Conservation (phyloP, 2,888 invertebrate genomes). For the Orthosia gothica region DNA sequence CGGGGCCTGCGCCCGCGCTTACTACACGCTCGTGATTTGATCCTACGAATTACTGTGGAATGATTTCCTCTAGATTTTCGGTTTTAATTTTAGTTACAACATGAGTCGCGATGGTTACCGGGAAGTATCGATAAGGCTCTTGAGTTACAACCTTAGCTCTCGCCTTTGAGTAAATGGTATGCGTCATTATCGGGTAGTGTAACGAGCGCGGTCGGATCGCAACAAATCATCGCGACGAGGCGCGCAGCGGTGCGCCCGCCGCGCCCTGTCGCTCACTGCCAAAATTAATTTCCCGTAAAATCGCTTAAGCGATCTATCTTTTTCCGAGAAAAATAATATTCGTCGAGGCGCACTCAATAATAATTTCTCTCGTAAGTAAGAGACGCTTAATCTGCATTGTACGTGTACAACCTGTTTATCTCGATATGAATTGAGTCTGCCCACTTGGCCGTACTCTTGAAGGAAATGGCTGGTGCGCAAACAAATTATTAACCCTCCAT, state of each 20-base stretch:
- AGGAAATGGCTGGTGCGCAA: constrained; percentile 81
- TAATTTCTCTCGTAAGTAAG: constrained; percentile 80
- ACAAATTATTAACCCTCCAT: constrained; percentile 87
- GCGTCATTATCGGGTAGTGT: constrained; percentile 86
- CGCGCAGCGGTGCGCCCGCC: constrained; percentile 70
- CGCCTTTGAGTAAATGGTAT: constrained; percentile 85
- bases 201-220: constrained; percentile 83
- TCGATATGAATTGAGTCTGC: constrained; percentile 78
- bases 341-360: constrained; percentile 80
- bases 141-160: constrained; percentile 81
- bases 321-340: constrained; percentile 88
- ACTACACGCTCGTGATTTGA: constrained; percentile 60
- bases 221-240: constrained; percentile 84
- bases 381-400: constrained; percentile 83
- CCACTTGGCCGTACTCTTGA: constrained; percentile 75
- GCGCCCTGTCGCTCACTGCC: constrained; percentile 87
- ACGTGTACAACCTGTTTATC: constrained; percentile 81
- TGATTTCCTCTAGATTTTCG: constrained; percentile 49
- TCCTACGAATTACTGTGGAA: constrained; percentile 43
- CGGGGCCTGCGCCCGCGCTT: constrained; percentile 77
- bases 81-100: constrained; percentile 73
- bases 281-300: constrained; percentile 90
- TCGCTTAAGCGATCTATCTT: constrained; percentile 89
- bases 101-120: constrained; percentile 74
- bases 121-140: constrained; percentile 80